Evolutionary conservation across 2,797 vertebrate species (phyloP), one percentile per base, ranked within the genome.

Genomic region (Fundulus diaphanus): DNA sequence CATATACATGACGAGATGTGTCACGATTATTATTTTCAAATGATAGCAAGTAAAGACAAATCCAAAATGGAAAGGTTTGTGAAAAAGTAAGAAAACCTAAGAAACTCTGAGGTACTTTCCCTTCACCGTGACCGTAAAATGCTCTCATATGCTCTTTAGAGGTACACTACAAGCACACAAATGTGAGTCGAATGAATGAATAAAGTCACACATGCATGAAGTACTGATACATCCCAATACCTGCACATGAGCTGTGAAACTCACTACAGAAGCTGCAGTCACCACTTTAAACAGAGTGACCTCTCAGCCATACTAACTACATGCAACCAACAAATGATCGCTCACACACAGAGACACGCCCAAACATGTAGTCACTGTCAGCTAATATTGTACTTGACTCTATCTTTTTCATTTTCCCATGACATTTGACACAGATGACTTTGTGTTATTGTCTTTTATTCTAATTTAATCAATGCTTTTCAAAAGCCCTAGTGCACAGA

Each of bases 221-320:
- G 12, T 12, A 70, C 59, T 68, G 35, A 61, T 7, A 70, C 77
- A 83, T 18, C 85, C 82, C 74, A 87, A 90, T 92, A 92, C 83
- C 81, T 87, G 85, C 56, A 87, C 80, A 77, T 78, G n/a, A 35
- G 78, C 80, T 80, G 81, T 83, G 79, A 88, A 89, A 88, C 80
- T 80, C 80, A 79, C 80, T 77, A 73, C 80, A 57, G 81, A 81
- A 90, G 85, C 76, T 74, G 74, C 54, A 69, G 72, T 76, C 82
- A 82, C 77, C 72, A 59, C 81, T 85, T 82, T 79, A 82, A 85
- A 92, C 90, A 92, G 83, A 88, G 88, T 77, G 76, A 76, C 73
- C 86, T 87, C 90, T 92, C 90, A 90, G 59, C 0, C 16, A 75
- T 79, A 44, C 70, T 70, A 46, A 81, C 35, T 69, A 81, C 77